Conservation (phyloP, 2,888 invertebrate species). For the Molorchus minor region DNA sequence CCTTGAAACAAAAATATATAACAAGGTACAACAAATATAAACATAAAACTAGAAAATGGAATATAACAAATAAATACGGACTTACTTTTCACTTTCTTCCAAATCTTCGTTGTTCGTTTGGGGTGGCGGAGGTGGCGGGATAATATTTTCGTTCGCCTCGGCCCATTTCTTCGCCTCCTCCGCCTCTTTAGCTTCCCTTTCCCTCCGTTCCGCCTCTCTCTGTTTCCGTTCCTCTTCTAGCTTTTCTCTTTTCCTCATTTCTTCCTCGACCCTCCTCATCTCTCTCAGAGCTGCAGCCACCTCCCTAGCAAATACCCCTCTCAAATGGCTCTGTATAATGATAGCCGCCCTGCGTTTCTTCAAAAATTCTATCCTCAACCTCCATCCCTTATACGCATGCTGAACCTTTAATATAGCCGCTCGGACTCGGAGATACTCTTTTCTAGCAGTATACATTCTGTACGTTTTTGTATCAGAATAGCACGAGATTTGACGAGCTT, state of each 20-base stretch:
- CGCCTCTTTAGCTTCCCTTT: constrained; percentile 67
- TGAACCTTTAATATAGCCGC: constrained; percentile 80
- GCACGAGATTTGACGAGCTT: constrained; percentile 76
- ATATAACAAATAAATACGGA: too few relatives aligned
- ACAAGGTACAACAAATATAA: too few relatives aligned
- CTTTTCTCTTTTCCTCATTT: constrained; percentile 82
- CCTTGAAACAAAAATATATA: constrained; percentile 61
- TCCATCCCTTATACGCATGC: constrained; percentile 87
- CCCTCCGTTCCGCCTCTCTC: constrained; percentile 69
- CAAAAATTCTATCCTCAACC: constrained; percentile 81
- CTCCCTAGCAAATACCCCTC: constrained; percentile 91
- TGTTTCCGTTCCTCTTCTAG: constrained; percentile 75
- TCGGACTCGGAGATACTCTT: constrained; percentile 73
- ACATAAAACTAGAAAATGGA: too few relatives aligned
- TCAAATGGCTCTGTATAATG: constrained; percentile 84
- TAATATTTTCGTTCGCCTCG: constrained; percentile 49
- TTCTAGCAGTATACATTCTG: constrained; percentile 72
- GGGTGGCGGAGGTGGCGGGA: constrained; percentile 58
- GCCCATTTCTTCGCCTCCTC: constrained; percentile 52
- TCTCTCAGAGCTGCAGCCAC: constrained; percentile 86
- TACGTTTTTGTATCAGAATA: constrained; percentile 79
- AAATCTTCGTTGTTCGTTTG: constrained; percentile 65
- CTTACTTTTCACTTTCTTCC: constrained; percentile 72
- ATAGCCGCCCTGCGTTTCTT: constrained; percentile 83
- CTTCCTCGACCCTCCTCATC: constrained; percentile 86